Base-by-base conservation (phyloP, 1,140 invertebrate species). In the Sarcophaga peregrina region DNA sequence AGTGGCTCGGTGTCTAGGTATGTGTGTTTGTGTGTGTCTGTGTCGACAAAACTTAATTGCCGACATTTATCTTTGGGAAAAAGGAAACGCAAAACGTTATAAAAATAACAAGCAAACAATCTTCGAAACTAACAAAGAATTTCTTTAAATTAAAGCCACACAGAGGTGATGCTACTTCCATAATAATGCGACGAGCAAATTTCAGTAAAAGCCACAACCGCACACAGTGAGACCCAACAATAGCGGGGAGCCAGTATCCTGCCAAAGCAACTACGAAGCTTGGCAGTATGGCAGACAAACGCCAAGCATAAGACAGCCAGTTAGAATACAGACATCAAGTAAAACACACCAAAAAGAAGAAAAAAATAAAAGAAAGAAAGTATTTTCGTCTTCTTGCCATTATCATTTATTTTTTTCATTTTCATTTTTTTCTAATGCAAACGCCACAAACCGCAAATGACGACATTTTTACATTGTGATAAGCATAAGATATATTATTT, bases 401-500 rank as follows among this genome's bases (percentile, higher is more conserved):
- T 58, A 13, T 58, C 13, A 0, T 58, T 58, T 68, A 10, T 25
- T 68, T 68, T 20, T 68, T 17, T 68, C 20, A 68, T 58, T 58
- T 58, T 58, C 52, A 15, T 58, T 58, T 68, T 25, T 20, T 20
- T 47, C 74, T 47, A 76, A 76, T 76, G 74, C 74, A 76, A 76
- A 76, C 45, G 74, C 74, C 75, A 78, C 75, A 78, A 78, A 81
- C 80, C 80, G 62, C 80, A 81, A 81, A 81, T 81, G 80, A 81
- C 80, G 80, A 81, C 80, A 81, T 81, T 45, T 81, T 81, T 62
- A 82, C 85, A 80, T 84, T 82, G 85, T 87, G 87, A 88, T 88
- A 88, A 88, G 87, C 87, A 87, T 85, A 88, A 88, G 87, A 88
- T 87, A 88, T 88, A 88, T 15, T 58, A 6, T 15, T 37, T 37